phyloP scores from a whole-genome alignment of 2,797 vertebrate genomes.

The Protonibea diacanthus region DNA sequence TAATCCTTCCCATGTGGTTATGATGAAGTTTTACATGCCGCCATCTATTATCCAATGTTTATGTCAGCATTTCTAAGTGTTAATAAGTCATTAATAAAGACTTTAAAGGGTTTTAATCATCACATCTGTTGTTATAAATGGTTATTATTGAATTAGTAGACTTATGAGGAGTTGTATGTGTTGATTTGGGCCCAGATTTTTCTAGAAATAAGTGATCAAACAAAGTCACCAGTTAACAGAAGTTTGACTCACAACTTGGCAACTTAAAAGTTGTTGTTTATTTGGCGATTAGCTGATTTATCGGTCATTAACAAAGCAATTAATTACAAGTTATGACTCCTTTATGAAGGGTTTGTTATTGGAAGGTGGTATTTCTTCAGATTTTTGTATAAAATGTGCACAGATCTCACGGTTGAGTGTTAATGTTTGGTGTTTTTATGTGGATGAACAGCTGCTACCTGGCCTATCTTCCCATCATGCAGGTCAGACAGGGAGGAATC shows the following conservation, averaged over 20 bases:
- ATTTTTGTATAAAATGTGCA: background rate
- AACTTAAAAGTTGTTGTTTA: background rate
- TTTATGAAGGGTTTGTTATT: background rate
- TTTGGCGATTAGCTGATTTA: background rate
- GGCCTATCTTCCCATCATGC: background rate
- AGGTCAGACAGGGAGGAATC: constrained; percentile 18
- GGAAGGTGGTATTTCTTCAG: background rate
- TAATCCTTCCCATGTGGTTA: background rate
- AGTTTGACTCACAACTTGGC: background rate
- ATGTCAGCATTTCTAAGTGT: too few relatives aligned
- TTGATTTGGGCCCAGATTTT: background rate
- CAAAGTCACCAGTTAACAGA: background rate
- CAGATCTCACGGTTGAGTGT: background rate
- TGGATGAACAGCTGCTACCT: too few relatives aligned
- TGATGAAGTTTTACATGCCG: background rate
- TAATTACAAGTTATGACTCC: background rate
- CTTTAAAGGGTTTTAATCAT: background rate
- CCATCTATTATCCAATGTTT: background rate
- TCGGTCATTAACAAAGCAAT: background rate
- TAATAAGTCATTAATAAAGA: background rate
- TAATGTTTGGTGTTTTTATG: too few relatives aligned
- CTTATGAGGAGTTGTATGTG: background rate
- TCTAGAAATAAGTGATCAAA: background rate
- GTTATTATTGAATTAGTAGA: too few relatives aligned
- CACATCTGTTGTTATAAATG: background rate